Conservation (phyloP, 2,888 invertebrate species). For the Drosophila subsilvestris region DNA sequence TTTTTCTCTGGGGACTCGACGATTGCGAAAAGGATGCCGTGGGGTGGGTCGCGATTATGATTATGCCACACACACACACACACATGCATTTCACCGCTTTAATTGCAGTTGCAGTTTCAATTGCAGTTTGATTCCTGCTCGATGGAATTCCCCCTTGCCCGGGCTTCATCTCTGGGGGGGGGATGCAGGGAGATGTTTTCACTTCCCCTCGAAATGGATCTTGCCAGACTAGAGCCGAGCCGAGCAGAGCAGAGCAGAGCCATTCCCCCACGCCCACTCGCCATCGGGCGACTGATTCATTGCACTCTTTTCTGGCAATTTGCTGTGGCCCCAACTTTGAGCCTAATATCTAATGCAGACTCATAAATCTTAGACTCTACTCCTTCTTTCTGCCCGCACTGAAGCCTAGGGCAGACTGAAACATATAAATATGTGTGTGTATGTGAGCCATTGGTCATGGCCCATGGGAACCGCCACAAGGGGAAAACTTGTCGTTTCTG, state of each 20-base stretch:
- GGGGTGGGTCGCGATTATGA: not conserved
- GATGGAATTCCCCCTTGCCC: conserved; percentile 16
- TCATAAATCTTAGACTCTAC: conserved; percentile 3
- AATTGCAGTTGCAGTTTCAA: conserved; percentile 11
- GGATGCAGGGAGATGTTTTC: not conserved
- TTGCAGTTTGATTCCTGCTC: conserved; percentile 24
- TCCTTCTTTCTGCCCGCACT: not conserved
- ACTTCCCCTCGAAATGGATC: not conserved
- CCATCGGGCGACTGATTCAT: not conserved
- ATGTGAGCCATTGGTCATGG: conserved; percentile 15
- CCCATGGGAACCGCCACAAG: not conserved
- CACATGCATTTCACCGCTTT: not conserved
- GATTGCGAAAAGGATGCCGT: conserved; percentile 9
- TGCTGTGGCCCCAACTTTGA: not conserved
- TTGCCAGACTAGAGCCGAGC: not conserved
- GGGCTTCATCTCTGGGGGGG: not conserved
- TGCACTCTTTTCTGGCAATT: not conserved
- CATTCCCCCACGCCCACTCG: not conserved
- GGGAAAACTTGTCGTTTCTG: conserved; percentile 16
- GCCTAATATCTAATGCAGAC: not conserved
- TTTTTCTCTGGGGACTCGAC: not conserved
- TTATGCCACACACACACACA: conserved; percentile 20
- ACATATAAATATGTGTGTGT: conserved; percentile 6
- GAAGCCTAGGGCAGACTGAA: conserved; percentile 27
- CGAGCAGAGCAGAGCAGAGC: too few species aligned